Conservation (phyloP, 2,113 vertebrate species). For the Channa maculata region DNA sequence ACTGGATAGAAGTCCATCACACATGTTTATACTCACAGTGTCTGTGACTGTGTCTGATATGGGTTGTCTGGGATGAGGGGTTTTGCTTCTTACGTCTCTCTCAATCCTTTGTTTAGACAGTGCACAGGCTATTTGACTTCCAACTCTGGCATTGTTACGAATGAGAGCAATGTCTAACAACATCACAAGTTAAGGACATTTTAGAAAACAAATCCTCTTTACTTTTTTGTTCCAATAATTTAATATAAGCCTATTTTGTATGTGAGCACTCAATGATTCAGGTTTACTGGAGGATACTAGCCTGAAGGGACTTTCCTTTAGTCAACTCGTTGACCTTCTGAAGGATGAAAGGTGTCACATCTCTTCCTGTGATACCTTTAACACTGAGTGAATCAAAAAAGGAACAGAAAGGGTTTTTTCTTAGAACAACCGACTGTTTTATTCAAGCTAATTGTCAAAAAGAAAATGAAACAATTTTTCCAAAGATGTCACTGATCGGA, state of each 20-base stretch:
- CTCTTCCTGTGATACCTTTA: slow-evolving; percentile 85
- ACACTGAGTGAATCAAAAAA: slow-evolving; percentile 70
- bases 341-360: slow-evolving; percentile 90
- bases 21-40: slow-evolving; percentile 67
- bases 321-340: slow-evolving; percentile 86
- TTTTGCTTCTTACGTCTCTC: slow-evolving; percentile 7
- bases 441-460: background rate
- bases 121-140: slow-evolving; percentile 88
- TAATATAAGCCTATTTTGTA: slow-evolving; percentile 11
- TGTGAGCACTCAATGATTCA: background rate
- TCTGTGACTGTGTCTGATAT: slow-evolving; percentile 33
- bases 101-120: slow-evolving; percentile 77
- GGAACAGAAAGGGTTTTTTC: background rate
- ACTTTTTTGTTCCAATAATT: background rate
- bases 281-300: slow-evolving; percentile 88
- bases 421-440: background rate
- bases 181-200: slow-evolving; percentile 43
- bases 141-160: slow-evolving; percentile 90
- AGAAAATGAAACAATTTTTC: background rate
- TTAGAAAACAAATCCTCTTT: too few relatives aligned
- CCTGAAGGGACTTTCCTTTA: slow-evolving; percentile 85
- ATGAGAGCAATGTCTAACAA: slow-evolving; percentile 89
- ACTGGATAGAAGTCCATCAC: too few relatives aligned
- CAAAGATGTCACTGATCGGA: background rate
- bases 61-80: slow-evolving; percentile 38